phyloP scores from a whole-genome alignment of 2,797 vertebrate species.

The Sciurus vulgaris region DNA sequence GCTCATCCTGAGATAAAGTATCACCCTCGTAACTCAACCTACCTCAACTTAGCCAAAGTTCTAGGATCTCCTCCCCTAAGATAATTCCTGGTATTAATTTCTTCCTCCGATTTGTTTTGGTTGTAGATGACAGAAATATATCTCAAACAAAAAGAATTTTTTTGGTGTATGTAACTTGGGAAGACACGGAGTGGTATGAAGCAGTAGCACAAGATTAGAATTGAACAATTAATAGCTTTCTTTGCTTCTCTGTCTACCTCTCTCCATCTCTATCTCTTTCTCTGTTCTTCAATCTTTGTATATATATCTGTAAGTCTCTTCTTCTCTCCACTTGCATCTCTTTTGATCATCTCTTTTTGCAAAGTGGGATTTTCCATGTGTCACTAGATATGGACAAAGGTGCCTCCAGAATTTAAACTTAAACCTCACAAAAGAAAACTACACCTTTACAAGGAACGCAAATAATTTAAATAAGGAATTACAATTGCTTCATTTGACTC shows the following conservation, averaged over 20 bases:
- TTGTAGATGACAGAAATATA: background rate
- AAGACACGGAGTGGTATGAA: background rate
- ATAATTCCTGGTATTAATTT: conserved; percentile 15
- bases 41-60: background rate
- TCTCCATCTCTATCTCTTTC: background rate
- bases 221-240: background rate
- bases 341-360: background rate
- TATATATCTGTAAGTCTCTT: background rate
- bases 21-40: background rate
- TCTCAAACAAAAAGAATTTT: background rate
- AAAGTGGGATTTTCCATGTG: background rate
- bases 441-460: background rate
- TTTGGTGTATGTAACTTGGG: background rate
- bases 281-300: background rate
- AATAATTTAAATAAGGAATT: background rate
- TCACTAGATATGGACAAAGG: background rate
- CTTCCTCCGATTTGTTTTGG: background rate
- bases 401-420: background rate
- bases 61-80: background rate
- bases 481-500: background rate
- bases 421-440: background rate
- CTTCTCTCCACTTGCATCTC: background rate
- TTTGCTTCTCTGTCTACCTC: background rate
- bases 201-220: background rate
- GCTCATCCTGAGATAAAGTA: background rate